Evolutionary conservation across 1,140 invertebrate species (phyloP), one percentile per base, ranked within the genome.

Genomic region (Pectinophora gossypiella): DNA sequence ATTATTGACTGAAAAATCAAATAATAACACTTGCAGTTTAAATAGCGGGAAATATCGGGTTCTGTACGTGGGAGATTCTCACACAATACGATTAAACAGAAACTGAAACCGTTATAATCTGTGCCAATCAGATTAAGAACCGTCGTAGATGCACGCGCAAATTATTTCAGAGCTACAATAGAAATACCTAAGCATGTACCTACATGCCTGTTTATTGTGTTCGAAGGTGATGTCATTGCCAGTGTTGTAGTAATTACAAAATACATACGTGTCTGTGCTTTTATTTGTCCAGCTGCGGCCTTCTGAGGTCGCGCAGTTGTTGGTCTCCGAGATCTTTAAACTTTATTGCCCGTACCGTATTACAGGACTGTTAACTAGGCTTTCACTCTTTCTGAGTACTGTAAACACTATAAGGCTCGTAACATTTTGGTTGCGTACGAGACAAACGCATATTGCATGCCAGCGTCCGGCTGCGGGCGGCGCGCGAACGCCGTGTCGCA

Each of bases 231-330:
- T 82, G 75, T 76, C 78, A 80, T 74, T 73, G 64, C 52, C 59
- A 56, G 59, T 67, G 56, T 63, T 69, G 63, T 69, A 73, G 61
- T 69, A 75, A 77, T 73, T 75, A 62, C 68, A 65, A 65, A 54
- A 63, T 49, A 47, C 45, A 56, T 55, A 69, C 56, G 51, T 67
- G 51, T 56, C 61, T 54, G 48, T 35, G 36, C 44, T 42, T 27
- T 35, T 76, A 59, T 83, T 85, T 81, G 64, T 40, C 32, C 79
- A 85, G 76, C 74, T 85, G 77, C 54, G 72, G 69, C 71, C 72
- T 80, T 75, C 67, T 68, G 69, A 72, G 74, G 76, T 76, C 71
- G 63, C 20, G n/a, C 21, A 20, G 36, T 18, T 40, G 36, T 40
- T 27, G 5, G 23, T 27, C 5, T 40, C 19, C 19, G 19, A 19